Conservation (phyloP, 2,113 vertebrate genomes). For the Forbesichthys agassizii region DNA sequence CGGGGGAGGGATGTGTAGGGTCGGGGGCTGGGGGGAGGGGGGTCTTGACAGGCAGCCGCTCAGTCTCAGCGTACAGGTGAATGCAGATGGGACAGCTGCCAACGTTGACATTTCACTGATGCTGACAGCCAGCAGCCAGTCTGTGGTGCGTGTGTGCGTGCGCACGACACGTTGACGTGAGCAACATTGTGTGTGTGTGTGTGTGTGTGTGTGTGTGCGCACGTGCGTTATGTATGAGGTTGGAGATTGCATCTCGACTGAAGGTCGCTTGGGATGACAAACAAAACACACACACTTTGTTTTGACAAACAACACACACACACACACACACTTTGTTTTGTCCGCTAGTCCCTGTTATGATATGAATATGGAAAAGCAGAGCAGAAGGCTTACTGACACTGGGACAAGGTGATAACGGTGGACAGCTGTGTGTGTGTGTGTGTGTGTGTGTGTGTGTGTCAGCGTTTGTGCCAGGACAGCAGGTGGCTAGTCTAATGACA, state of each 20-base stretch:
- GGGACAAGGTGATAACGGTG: conserved; percentile 70
- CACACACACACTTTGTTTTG: conserved; percentile 37
- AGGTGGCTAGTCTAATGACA: conserved; percentile 70
- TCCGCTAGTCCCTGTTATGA: conserved; percentile 48
- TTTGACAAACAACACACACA: conserved; percentile 10
- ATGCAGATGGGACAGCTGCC: conserved; percentile 70
- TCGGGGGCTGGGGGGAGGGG: conserved; percentile 38
- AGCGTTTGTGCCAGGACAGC: conserved; percentile 71
- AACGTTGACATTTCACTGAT: conserved; percentile 72
- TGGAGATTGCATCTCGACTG: conserved; percentile 39
- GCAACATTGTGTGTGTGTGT: not conserved
- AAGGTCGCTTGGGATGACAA: conserved; percentile 61
- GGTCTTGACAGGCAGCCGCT: conserved; percentile 56
- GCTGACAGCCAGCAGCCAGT: conserved; percentile 41
- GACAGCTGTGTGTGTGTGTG: conserved; percentile 60
- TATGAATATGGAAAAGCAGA: conserved; percentile 75
- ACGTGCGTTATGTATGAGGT: conserved; percentile 29
- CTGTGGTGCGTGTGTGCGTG: conserved; percentile 11
- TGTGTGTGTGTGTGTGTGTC: conserved; percentile 51
- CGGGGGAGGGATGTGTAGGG: conserved; percentile 18
- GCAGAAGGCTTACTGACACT: conserved; percentile 72
- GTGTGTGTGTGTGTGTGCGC: conserved; percentile 13
- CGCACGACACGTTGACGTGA: conserved; percentile 29
- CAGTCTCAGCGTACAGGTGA: conserved; percentile 62
- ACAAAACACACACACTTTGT: conserved; percentile 6